A percentile compares a stretch with the other conserved stretches of the same genome.
These are phyloP conservation scores for Gallinago undulata DNA, from an alignment of 2,113 vertebrate species.

Conservation along the genomic window DNA sequence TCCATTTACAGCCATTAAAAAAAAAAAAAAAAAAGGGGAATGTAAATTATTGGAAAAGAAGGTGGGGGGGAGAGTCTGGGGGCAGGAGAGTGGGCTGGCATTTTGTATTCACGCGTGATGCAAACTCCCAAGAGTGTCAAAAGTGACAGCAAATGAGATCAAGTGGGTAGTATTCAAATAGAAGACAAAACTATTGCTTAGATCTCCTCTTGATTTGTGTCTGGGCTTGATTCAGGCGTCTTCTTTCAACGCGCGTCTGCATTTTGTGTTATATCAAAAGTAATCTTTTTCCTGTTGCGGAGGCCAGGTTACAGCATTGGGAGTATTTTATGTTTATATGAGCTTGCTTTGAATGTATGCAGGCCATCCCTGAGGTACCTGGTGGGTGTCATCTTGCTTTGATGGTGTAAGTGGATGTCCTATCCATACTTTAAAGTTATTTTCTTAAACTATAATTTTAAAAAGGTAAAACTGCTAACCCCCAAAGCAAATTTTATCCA, in stretches of 20 bases:
- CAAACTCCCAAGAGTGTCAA: neutral
- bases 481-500: accelerated
- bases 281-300: neutral
- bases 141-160: neutral
- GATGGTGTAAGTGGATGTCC: neutral
- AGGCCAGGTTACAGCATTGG: no score
- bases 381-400: neutral
- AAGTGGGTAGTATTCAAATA: neutral
- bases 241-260: neutral
- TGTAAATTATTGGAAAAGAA: neutral
- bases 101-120: neutral
- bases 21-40: neutral
- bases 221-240: neutral
- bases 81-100: neutral
- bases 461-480: neutral
- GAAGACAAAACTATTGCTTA: neutral
- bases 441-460: neutral
- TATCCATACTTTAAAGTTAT: neutral
- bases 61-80: no score
- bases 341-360: neutral
- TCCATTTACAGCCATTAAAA: neutral
- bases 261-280: neutral
- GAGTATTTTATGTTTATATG: neutral
- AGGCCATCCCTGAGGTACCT: neutral
- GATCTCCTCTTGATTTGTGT: neutral